These are phyloP conservation scores for Litoditis marina DNA, from an alignment of 2,888 invertebrate genomes.

Conservation along the genomic window DNA sequence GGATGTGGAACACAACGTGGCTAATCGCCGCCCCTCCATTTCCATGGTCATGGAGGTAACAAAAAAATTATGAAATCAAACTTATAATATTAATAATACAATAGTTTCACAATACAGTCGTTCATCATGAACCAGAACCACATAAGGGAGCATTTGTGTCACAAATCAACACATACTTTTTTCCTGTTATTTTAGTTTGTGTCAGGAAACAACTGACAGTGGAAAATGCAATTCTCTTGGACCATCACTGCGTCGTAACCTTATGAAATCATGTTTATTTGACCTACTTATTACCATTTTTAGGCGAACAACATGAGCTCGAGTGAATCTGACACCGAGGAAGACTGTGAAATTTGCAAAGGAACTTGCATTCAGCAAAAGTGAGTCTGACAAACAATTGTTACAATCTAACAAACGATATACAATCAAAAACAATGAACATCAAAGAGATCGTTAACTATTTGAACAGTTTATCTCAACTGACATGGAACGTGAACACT, in stretches of 20 bases:
- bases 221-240: too few species aligned
- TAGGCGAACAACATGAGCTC: conserved; percentile 26
- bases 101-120: too few species aligned
- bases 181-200: too few species aligned
- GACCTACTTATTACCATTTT: too few species aligned
- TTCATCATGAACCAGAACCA: too few species aligned
- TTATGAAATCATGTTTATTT: too few species aligned
- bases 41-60: conserved; percentile 44
- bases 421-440: neutral
- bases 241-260: too few species aligned
- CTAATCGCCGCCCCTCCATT: conserved; percentile 40
- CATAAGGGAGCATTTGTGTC: too few species aligned
- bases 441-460: neutral
- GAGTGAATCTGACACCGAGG: conserved; percentile 28
- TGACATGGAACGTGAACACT: too few species aligned
- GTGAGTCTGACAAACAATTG: conserved; percentile 1
- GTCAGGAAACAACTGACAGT: too few species aligned
- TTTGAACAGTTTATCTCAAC: neutral
- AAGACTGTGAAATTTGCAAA: conserved; percentile 37
- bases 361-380: conserved; percentile 37
- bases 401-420: neutral
- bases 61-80: neutral
- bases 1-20: conserved; percentile 40
- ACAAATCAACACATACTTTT: too few species aligned
- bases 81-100: neutral